phyloP scores from a whole-genome alignment of 2,113 vertebrate species.

The Corapipo altera region DNA sequence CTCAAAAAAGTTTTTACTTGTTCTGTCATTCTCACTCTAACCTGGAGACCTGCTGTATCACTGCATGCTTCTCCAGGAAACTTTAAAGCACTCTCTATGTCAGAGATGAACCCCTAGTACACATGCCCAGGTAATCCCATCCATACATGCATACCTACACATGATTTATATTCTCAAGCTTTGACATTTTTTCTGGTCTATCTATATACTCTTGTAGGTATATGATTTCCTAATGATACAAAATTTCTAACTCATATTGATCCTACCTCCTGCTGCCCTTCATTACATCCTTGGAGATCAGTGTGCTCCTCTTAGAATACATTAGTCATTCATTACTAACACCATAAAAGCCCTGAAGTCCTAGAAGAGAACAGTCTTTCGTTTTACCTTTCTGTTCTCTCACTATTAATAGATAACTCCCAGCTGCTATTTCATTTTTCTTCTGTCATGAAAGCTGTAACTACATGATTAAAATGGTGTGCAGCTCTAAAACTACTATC shows the following conservation, averaged over 20 bases:
- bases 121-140: neutral
- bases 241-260: slow-evolving; percentile 38
- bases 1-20: neutral
- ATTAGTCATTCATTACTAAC: slow-evolving; percentile 17
- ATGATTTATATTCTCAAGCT: neutral
- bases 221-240: neutral
- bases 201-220: neutral
- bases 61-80: neutral
- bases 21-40: neutral
- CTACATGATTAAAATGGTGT: slow-evolving; percentile 66
- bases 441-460: slow-evolving; percentile 66
- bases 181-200: neutral
- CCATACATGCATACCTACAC: neutral
- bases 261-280: slow-evolving; percentile 24
- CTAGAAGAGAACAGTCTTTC: slow-evolving; percentile 14
- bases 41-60: fast-evolving
- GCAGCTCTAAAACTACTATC: slow-evolving; percentile 61
- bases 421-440: slow-evolving; percentile 63
- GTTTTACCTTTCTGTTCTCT: slow-evolving; percentile 42
- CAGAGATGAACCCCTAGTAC: neutral
- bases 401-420: slow-evolving; percentile 63
- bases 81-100: neutral
- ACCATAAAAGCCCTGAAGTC: slow-evolving; percentile 3
- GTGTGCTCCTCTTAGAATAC: neutral
- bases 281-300: slow-evolving; percentile 43